Evolutionary conservation across 2,888 invertebrate genomes (phyloP).

Genomic region (Ichneumoninae sp.): DNA sequence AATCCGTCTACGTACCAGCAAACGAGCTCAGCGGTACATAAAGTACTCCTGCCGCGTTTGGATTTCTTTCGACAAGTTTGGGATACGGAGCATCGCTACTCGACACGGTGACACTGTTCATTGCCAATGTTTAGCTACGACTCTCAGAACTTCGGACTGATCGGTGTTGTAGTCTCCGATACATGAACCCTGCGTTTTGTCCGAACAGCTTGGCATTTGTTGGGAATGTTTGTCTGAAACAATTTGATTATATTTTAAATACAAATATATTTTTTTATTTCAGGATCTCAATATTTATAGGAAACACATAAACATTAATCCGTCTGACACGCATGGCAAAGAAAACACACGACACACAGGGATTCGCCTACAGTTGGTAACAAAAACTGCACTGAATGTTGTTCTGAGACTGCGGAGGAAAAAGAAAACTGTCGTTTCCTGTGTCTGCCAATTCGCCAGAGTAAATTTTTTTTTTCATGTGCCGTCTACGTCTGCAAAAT

Average conservation of each 20-base stretch:
- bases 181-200: background rate
- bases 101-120: constrained; percentile 64
- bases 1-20: constrained; percentile 71
- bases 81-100: constrained; percentile 63
- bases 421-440: no score
- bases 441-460: no score
- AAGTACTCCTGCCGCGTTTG: constrained; percentile 73
- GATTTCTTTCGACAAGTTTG: constrained; percentile 68
- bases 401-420: no score
- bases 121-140: constrained; percentile 55
- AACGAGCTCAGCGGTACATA: constrained; percentile 79
- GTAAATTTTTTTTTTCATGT: no score
- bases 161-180: constrained; percentile 30
- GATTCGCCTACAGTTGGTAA: no score
- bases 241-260: background rate
- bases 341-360: no score
- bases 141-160: background rate
- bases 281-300: background rate
- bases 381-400: no score
- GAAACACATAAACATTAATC: background rate
- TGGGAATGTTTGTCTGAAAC: constrained; percentile 1
- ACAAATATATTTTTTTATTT: background rate
- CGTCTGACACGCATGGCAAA: background rate
- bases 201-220: background rate
- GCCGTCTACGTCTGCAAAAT: no score